Conservation (phyloP, 1,140 invertebrate species). For the Pogonognathellus flavescens region DNA sequence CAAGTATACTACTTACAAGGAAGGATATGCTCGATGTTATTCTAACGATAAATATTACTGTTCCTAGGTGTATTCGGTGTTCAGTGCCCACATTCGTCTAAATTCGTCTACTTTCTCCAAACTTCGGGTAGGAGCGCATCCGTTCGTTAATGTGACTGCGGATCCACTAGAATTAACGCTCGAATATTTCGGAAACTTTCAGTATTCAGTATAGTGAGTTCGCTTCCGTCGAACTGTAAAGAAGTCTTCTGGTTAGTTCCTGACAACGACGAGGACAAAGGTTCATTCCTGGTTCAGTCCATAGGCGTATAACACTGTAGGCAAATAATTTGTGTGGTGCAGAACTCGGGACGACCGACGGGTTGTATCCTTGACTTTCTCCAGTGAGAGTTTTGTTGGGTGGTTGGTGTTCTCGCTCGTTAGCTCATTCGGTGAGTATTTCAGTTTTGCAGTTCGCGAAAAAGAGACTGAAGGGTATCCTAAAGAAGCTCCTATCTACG, state of each 20-base stretch:
- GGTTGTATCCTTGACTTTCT: slow-evolving; percentile 17
- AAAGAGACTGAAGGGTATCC: slow-evolving; percentile 9
- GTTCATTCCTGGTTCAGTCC: neutral
- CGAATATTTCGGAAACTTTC: neutral
- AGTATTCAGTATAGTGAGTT: slow-evolving; percentile 17
- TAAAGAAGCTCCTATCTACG: slow-evolving; percentile 26
- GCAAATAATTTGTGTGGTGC: neutral
- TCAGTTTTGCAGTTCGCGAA: neutral
- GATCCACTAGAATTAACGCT: no score
- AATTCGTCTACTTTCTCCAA: neutral
- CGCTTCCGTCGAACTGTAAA: slow-evolving; percentile 8
- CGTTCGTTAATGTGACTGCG: no score
- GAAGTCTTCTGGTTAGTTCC: neutral
- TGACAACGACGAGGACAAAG: neutral
- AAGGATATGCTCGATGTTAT: no score
- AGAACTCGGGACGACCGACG: slow-evolving; percentile 2
- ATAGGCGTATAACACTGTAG: neutral
- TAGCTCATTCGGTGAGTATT: neutral
- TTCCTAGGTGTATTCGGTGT: neutral
- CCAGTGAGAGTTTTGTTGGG: neutral
- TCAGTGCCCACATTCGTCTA: slow-evolving; percentile 1
- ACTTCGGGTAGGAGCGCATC: neutral
- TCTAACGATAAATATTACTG: neutral
- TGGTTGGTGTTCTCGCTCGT: neutral
- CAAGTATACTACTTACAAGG: no score